A percentile compares a stretch with the other conserved stretches of the same genome.
phyloP scores from a whole-genome alignment of 1,140 invertebrate species.

The Magallana ariakensis region DNA sequence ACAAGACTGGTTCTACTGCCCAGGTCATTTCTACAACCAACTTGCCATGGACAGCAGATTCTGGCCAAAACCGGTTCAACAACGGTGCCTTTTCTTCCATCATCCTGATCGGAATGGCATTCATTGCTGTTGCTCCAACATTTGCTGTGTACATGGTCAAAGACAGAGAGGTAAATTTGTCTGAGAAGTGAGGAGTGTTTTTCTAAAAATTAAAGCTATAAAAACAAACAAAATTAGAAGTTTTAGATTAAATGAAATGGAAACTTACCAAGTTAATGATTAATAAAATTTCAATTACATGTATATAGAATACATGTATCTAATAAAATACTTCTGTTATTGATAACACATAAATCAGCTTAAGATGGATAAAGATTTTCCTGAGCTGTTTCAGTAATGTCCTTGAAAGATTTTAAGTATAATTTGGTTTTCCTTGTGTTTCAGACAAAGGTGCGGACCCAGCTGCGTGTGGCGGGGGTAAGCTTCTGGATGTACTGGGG shows the following conservation, averaged over 20 bases:
- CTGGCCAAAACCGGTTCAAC: slow-evolving; percentile 86
- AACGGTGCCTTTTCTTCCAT: slow-evolving; percentile 86
- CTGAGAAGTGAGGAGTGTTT: neutral
- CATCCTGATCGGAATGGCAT: slow-evolving; percentile 89
- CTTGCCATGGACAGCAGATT: slow-evolving; percentile 87
- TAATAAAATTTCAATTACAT: too few species aligned
- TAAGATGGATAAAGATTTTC: too few species aligned
- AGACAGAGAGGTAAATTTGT: slow-evolving; percentile 86
- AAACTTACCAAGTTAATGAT: neutral
- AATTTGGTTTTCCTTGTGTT: slow-evolving; percentile 7
- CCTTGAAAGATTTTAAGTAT: too few species aligned
- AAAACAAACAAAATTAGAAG: too few species aligned
- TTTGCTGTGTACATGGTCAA: slow-evolving; percentile 90
- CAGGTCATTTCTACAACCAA: slow-evolving; percentile 63
- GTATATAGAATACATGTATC: too few species aligned
- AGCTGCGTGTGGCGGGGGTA: slow-evolving; percentile 90
- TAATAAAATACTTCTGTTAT: too few species aligned
- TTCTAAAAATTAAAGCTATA: neutral
- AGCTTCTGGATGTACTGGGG: slow-evolving; percentile 89
- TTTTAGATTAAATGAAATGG: too few species aligned
- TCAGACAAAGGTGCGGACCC: slow-evolving; percentile 90
- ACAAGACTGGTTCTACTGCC: slow-evolving; percentile 43
- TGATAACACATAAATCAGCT: too few species aligned
- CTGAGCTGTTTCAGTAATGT: too few species aligned
- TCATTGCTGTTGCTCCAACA: slow-evolving; percentile 87